Conservation (phyloP, 2,113 vertebrate species). For the Arizona elegans region DNA sequence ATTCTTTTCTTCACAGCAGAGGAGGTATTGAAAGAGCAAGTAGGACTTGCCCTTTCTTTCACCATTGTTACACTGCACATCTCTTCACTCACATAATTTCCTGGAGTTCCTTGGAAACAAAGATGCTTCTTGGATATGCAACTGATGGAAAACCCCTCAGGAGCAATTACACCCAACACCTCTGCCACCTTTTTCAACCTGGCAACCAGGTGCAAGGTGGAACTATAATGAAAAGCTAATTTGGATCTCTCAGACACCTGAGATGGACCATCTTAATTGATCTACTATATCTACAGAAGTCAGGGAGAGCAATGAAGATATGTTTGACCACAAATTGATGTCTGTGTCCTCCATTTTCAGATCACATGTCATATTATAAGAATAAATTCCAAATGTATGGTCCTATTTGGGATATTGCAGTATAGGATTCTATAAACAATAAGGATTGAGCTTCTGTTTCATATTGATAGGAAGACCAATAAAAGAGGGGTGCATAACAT, state of each 20-base stretch:
- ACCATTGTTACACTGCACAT: background rate
- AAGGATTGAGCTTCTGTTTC: too few species aligned
- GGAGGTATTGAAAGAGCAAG: background rate
- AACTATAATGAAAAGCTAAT: background rate
- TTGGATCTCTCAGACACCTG: background rate
- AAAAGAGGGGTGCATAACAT: background rate
- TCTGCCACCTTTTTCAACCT: background rate
- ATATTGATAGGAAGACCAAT: background rate
- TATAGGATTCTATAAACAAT: too few species aligned
- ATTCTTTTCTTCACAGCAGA: background rate
- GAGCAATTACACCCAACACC: background rate
- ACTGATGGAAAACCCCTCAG: background rate
- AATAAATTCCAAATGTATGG: background rate
- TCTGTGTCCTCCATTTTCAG: background rate
- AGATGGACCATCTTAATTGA: background rate
- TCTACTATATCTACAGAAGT: background rate
- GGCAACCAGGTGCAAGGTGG: background rate
- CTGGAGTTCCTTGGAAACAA: background rate
- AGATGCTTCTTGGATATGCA: background rate
- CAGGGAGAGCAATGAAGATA: background rate
- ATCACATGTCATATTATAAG: background rate
- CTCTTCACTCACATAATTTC: background rate
- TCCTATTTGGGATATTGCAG: background rate
- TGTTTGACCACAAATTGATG: background rate
- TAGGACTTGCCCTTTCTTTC: background rate